Conservation (phyloP, 2,113 vertebrate genomes). For the Paradoxurus hermaphroditus region DNA sequence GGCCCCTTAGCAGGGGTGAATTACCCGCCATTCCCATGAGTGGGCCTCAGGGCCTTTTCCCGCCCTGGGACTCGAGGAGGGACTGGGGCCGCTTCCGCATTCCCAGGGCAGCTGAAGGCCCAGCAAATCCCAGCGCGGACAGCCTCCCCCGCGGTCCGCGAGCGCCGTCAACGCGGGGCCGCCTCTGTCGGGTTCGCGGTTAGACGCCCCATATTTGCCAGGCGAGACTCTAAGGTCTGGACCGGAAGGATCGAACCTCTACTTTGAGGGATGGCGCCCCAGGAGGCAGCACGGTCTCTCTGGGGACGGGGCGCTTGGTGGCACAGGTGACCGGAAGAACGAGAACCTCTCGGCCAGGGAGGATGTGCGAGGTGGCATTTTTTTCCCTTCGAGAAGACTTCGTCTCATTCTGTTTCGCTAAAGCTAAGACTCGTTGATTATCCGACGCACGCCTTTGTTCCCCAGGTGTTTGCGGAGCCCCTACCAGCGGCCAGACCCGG, state of each 20-base stretch:
- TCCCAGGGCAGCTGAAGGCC: background rate
- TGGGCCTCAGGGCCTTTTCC: background rate
- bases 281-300: background rate
- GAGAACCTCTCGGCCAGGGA: background rate
- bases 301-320: too few species aligned
- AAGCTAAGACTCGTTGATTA: background rate
- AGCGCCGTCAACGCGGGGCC: accelerated
- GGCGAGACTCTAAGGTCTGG: accelerated
- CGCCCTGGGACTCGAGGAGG: background rate
- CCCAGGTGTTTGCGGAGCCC: background rate
- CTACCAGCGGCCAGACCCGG: background rate
- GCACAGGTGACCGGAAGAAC: background rate
- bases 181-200: accelerated
- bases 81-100: background rate
- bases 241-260: background rate
- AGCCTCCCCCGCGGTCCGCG: accelerated
- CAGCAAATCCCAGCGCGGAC: background rate
- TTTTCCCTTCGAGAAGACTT: background rate
- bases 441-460: background rate
- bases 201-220: accelerated
- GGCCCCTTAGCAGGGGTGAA: background rate
- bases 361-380: background rate
- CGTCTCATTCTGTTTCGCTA: background rate
- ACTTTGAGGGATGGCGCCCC: background rate
- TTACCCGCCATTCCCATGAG: background rate